Percentiles rank a stretch among this genome's conserved stretches.
These are phyloP conservation scores for Notamacropus eugenii DNA, from an alignment of 2,797 vertebrate genomes.

Conservation along the genomic window DNA sequence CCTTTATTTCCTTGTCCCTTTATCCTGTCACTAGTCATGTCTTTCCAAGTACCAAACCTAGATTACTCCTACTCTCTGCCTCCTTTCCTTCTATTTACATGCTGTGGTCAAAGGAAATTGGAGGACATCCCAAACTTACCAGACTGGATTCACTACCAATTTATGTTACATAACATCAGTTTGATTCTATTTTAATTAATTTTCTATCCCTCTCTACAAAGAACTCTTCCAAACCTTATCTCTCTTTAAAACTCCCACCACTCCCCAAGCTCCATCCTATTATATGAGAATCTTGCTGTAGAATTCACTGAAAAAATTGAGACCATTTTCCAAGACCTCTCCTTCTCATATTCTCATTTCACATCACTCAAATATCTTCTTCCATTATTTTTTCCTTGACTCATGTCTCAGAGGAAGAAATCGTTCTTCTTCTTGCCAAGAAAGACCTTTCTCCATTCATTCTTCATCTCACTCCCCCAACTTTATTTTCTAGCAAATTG, in stretches of 20 bases:
- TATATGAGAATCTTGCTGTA: background rate
- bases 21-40: background rate
- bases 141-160: background rate
- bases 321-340: background rate
- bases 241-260: background rate
- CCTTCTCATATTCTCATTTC: background rate
- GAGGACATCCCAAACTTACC: background rate
- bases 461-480: background rate
- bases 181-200: background rate
- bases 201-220: background rate
- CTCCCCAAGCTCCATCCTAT: background rate
- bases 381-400: background rate
- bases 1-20: background rate
- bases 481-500: background rate
- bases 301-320: background rate
- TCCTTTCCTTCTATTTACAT: background rate
- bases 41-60: background rate
- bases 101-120: background rate
- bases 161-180: background rate
- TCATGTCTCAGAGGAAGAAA: background rate
- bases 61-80: background rate
- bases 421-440: background rate
- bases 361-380: background rate
- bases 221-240: background rate
- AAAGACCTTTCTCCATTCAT: background rate